phyloP scores from a whole-genome alignment of 2,888 invertebrate genomes.

The Zygaena filipendulae region DNA sequence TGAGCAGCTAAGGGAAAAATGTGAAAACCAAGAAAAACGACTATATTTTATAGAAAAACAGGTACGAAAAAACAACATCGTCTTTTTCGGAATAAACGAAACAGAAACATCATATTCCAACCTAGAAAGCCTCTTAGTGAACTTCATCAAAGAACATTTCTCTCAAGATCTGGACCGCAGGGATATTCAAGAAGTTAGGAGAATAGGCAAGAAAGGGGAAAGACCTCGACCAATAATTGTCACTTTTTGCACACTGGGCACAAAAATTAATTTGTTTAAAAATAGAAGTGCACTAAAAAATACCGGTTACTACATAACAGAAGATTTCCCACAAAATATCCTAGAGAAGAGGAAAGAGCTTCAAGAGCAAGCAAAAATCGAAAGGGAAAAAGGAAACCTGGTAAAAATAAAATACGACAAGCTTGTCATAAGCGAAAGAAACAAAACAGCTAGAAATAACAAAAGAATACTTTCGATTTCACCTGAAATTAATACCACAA shows the following conservation, averaged over 20 bases:
- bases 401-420: constrained; percentile 16
- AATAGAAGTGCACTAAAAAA: constrained; percentile 1
- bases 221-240: constrained; percentile 10
- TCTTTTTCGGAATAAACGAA: constrained; percentile 13
- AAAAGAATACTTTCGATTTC: constrained; percentile 13
- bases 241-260: constrained; percentile 5
- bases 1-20: constrained; percentile 7
- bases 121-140: constrained; percentile 7
- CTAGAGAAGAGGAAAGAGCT: constrained; percentile 13
- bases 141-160: constrained; percentile 10
- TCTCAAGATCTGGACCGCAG: constrained; percentile 5
- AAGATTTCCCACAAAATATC: constrained; percentile 15
- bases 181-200: constrained; percentile 10
- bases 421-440: constrained; percentile 12
- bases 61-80: constrained; percentile 10
- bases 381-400: constrained; percentile 11
- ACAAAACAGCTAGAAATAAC: constrained; percentile 7
- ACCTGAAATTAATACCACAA: constrained; percentile 7
- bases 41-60: constrained; percentile 13
- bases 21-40: constrained; percentile 13
- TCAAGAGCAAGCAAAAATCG: constrained; percentile 10
- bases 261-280: constrained; percentile 8
- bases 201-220: constrained; percentile 15
- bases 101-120: constrained; percentile 9
- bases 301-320: constrained; percentile 1